Evolutionary conservation across 2,113 vertebrate genomes (phyloP), one percentile per base, ranked within the genome.

Genomic region (Apteryx mantelli): DNA sequence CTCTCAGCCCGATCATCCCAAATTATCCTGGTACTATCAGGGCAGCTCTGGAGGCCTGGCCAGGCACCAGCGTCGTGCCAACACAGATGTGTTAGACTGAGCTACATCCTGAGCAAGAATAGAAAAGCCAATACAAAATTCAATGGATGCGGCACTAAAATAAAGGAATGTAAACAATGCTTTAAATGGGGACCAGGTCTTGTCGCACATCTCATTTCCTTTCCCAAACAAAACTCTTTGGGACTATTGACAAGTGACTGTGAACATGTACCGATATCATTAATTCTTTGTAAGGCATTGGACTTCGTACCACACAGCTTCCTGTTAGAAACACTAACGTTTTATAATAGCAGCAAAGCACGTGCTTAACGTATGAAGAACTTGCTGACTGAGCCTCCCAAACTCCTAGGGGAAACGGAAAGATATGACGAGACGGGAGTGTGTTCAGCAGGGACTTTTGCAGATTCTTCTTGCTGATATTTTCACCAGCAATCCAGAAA

Each of bases 351-450:
- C 64, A 82, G 50, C 5, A 17, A 6, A 85, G 30, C 28, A 13
- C 0, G 15, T 3, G 60, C 6, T 3, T 18, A 7, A 1, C 3
- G 5, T 7, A 52, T 2, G 13, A 77, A 42, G 30, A 64, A 36
- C 12, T 5, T 32, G 80, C 0, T 1, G 82, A 26, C 13, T 52
- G 19, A 66, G 44, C 20, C 13, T 34, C 58, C 64, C 30, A 40
- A 58, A n/a, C 14, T 64, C 32, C 69, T 13, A 4, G 7, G 50
- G 86, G 24, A 88, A 86, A 58, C 3, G 5, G 25, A 19, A 11
- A 46, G 76, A 9, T 8, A 6, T 19, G 15, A 11, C 0, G 0
- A 17, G 8, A 13, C 1, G 6, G 28, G 42, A 4, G 3, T 42
- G 32, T 38, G 82, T 61, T 86, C 26, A 77, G 34, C 7, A 8